phyloP scores from a whole-genome alignment of 2,113 vertebrate species.

The Myanophis thanlyinensis region DNA sequence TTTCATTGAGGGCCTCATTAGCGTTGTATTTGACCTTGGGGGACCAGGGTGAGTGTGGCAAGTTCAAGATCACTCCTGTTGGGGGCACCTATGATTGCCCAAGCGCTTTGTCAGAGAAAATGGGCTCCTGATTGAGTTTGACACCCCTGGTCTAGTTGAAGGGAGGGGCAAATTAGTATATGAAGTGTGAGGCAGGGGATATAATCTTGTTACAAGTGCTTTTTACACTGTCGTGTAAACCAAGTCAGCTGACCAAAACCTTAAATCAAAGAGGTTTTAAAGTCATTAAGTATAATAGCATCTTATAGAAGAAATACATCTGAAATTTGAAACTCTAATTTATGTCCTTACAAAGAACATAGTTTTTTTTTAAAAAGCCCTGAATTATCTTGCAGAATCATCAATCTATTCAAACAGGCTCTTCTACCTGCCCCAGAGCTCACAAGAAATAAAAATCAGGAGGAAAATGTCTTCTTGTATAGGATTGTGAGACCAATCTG shows the following conservation, averaged over 20 bases:
- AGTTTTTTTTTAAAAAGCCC: background rate
- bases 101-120: too few species aligned
- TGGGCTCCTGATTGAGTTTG: too few species aligned
- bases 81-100: too few species aligned
- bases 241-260: background rate
- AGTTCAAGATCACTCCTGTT: too few species aligned
- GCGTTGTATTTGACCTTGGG: too few species aligned
- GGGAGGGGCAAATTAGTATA: too few species aligned
- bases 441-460: background rate
- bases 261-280: background rate
- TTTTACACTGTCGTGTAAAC: background rate
- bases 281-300: background rate
- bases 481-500: background rate
- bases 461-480: background rate
- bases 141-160: too few species aligned
- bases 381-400: background rate
- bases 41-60: too few species aligned
- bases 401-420: background rate
- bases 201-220: background rate
- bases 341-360: background rate
- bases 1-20: too few species aligned
- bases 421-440: background rate
- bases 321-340: background rate
- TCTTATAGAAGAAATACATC: background rate
- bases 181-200: background rate